phyloP scores from a whole-genome alignment of 2,888 invertebrate species.

The Meloe dianella region DNA sequence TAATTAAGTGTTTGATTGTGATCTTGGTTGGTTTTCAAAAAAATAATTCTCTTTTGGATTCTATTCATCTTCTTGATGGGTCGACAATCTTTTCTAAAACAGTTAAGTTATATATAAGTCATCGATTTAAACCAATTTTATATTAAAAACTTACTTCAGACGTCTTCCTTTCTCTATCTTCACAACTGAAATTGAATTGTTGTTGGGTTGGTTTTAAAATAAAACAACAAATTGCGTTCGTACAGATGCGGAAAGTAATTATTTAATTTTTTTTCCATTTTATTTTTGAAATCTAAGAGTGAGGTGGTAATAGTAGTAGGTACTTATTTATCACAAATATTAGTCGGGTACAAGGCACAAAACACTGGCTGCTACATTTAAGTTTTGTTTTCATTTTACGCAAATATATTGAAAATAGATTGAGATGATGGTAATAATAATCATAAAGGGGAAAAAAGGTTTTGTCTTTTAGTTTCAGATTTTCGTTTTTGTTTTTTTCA shows the following conservation, averaged over 20 bases:
- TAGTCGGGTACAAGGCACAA: slow-evolving; percentile 58
- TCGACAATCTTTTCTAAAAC: too few species aligned
- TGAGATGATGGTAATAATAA: too few species aligned
- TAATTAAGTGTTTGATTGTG: too few species aligned
- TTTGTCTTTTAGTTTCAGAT: slow-evolving; percentile 21
- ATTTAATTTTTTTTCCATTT: slow-evolving; percentile 29
- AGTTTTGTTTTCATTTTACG: slow-evolving; percentile 38
- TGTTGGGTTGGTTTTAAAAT: slow-evolving; percentile 21
- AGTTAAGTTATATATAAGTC: too few species aligned
- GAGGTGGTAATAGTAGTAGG: slow-evolving; percentile 55
- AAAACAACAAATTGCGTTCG: slow-evolving; percentile 26
- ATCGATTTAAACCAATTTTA: too few species aligned
- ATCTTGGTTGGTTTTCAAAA: too few species aligned
- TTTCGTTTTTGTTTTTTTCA: slow-evolving; percentile 13
- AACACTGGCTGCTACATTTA: slow-evolving; percentile 57
- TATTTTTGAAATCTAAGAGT: slow-evolving; percentile 56
- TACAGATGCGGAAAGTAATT: slow-evolving; percentile 53
- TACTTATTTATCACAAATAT: slow-evolving; percentile 59
- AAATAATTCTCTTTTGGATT: too few species aligned
- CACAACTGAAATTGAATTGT: neutral
- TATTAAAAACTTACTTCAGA: too few species aligned
- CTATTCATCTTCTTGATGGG: too few species aligned
- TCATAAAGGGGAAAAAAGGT: slow-evolving; percentile 17
- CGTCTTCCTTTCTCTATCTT: too few species aligned
- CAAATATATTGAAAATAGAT: slow-evolving; percentile 38